Base-by-base conservation (phyloP, 2,888 invertebrate genomes). In the Gordius sp. region DNA sequence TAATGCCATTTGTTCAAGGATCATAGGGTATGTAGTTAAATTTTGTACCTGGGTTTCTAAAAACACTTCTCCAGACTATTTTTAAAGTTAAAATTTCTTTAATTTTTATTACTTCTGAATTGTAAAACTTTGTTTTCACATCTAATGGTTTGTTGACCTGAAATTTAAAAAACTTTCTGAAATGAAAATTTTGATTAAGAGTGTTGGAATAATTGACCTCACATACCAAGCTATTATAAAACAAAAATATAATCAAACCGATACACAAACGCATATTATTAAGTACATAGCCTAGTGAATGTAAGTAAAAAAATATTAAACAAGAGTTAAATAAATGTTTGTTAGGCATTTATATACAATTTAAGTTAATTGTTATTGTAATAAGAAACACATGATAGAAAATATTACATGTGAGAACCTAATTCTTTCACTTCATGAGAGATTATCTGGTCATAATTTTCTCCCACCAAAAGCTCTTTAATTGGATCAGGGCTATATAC, bases 351-450 rank as follows among this genome's bases (percentile, higher is more conserved):
- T n/a, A 56, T 25, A 27, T 20, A 61, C 2, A 47, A 52, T 39
- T 20, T 23, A 25, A 56, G n/a, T 24, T 53, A 2, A 23, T 18
- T 57, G 25, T 41, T 39, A 20, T 1, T 23, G 25, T 23, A 23
- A 56, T 26, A 41, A 13, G 24, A 47, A 41, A 55, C 16, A 60
- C 39, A 8, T 54, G 39, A 55, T 54, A 58, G 16, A 25, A 24
- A 57, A 58, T 66, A 76, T 69, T 72, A 83, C 82, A 93, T 89
- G 67, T 97, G 93, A 53, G 86, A 84, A 41, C 93, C 93, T 63
- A 87, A 79, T 73, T 97, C 93, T 71, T 91, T 93, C n/a, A 97
- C 89, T 76, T 97, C 93, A 72, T 97, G 89, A 66, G 86, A 82
- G 65, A 93, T 86, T 33, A 93, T 83, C 71, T 87, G 81, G 71